phyloP scores from a whole-genome alignment of 2,888 invertebrate genomes.

The Dioctria linearis region DNA sequence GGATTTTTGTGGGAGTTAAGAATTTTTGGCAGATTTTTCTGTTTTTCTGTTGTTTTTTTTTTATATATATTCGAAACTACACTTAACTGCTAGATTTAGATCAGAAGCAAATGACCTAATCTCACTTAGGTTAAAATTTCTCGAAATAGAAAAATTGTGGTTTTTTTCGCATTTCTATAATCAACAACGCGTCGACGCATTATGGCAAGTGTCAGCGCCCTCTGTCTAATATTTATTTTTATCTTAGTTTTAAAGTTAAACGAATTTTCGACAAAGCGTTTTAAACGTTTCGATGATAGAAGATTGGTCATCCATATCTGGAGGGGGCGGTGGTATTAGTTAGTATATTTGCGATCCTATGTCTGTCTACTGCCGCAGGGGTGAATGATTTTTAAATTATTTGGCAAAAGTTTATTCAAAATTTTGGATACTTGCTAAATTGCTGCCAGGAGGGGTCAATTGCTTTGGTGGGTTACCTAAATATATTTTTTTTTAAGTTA shows the following conservation, averaged over 20 bases:
- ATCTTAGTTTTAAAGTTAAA: slow-evolving; percentile 29
- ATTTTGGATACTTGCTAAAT: not conserved
- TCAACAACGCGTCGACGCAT: not conserved
- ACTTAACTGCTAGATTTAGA: no score
- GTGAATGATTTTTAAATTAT: slow-evolving; percentile 36
- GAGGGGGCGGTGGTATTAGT: no score
- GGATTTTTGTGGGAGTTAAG: no score
- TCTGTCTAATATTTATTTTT: slow-evolving; percentile 40
- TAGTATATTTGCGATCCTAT: not conserved
- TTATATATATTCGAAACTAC: slow-evolving; percentile 1
- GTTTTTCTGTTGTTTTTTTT: not conserved
- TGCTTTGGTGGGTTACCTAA: slow-evolving; percentile 20
- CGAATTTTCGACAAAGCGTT: slow-evolving; percentile 21
- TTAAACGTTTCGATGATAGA: no score
- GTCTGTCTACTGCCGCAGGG: not conserved
- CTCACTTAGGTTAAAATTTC: not conserved
- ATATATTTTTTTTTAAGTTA: not conserved
- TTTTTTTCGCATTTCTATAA: not conserved
- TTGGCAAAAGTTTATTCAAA: not conserved
- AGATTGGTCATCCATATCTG: no score
- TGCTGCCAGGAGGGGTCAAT: slow-evolving; percentile 13
- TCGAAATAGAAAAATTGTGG: not conserved
- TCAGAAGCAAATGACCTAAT: slow-evolving; percentile 8
- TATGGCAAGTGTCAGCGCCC: slow-evolving; percentile 22
- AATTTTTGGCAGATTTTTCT: no score